Conservation (phyloP, 2,797 vertebrate species). For the Bucorvus abyssinicus region DNA sequence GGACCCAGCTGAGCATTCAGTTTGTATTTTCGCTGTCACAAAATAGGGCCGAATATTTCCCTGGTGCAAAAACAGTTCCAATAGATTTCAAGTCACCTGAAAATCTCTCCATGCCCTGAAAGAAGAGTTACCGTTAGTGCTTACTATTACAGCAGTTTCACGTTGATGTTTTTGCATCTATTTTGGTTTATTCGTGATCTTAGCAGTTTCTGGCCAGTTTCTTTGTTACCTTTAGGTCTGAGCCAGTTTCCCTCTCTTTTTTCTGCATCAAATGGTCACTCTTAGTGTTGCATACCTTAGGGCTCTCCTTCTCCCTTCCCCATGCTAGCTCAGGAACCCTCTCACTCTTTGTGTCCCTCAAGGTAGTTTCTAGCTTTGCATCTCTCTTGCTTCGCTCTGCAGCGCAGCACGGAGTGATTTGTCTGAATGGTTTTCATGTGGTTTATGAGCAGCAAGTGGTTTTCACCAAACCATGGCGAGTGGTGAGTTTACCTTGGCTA, state of each 20-base stretch:
- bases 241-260: neutral
- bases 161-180: neutral
- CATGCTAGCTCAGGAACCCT: neutral
- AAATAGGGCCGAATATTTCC: neutral
- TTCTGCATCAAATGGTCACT: neutral
- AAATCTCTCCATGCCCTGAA: neutral
- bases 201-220: neutral
- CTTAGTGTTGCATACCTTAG: neutral
- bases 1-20: neutral
- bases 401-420: neutral
- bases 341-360: neutral
- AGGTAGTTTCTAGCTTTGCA: neutral
- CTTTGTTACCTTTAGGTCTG: neutral
- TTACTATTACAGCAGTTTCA: neutral
- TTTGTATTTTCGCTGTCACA: neutral
- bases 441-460: constrained; percentile 25
- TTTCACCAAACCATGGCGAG: constrained; percentile 16
- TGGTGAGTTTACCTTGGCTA: neutral
- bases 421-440: constrained; percentile 40
- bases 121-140: neutral
- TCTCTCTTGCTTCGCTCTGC: neutral
- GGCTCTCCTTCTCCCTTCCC: neutral
- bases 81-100: neutral
- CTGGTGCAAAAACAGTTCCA: neutral
- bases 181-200: neutral